Base-by-base conservation (phyloP, 2,113 vertebrate genomes). In the Notechis scutatus region DNA sequence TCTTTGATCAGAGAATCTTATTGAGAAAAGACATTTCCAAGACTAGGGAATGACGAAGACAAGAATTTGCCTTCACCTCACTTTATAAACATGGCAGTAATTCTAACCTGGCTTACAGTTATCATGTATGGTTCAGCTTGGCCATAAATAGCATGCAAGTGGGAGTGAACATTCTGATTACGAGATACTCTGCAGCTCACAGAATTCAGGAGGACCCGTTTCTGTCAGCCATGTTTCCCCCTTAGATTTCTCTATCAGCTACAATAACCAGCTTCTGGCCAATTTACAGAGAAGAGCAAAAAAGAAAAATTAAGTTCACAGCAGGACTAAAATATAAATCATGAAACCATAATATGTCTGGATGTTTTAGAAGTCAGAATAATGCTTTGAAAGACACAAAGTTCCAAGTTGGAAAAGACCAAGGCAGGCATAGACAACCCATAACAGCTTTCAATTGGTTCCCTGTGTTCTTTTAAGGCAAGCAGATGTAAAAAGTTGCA, bases 71-170 rank as follows among this genome's bases (percentile, higher is more conserved):
- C 20, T 54, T 42, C 21, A 50, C 29, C 87, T 29, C 15, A 55
- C 29, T n/a, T 34, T n/a, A n/a, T 55, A 88, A 88, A 42, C 3
- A 21, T 61, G 85, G 20, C 55, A 92, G 45, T 52, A 57, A 59
- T 12, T 3, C 26, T 26, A 45, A 20, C 89, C 15, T 45, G 21
- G 87, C 5, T 7, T 9, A 1, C 1, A 0, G 1, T 24, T 5
- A 2, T 55, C 55, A 6, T 21, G 3, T 6, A 24, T 10, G 15
- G 85, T 69, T 34, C 57, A n/a, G 23, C 14, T 52, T 86, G 64
- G 34, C 50, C 11, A 2, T 23, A 54, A 34, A 34, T 10, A n/a
- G 1, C 1, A 23, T 24, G 15, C 23, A 39, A 3, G 34, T 88
- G 20, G 23, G 29, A 61, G 18, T 47, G 21, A 85, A 90, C 89